Evolutionary conservation across 2,113 vertebrate species (phyloP), one percentile per base, ranked within the genome.

Genomic region (Pseudolaguvia tuberculata): DNA sequence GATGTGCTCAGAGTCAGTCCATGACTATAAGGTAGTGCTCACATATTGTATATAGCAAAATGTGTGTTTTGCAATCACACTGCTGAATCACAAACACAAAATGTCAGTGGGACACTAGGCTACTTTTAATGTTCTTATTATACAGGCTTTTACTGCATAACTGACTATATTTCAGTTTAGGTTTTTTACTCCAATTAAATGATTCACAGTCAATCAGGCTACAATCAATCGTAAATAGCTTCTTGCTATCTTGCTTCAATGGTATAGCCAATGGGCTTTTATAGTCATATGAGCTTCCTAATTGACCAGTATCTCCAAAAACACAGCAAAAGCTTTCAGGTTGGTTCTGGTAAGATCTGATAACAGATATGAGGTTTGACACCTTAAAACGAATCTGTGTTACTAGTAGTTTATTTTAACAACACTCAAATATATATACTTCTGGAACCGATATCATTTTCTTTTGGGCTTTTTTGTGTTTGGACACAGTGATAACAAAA

Each of bases 61-160:
- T 73, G 63, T 77, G 51, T 76, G 79, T 74, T 47, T 50, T 75
- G 70, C 45, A 29, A 63, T 70, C 42, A 57, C 3, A n/a, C 72
- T 77, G 51, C 15, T 31, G 62, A 2, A 55, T 80, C 71, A 29
- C 51, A 23, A 65, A 47, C n/a, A 47, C 35, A 55, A 35, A 62
- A 13, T 47, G 48, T 18, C n/a, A 27, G 52, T 5, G 4, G 35
- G 29, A 20, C 14, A 51, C 5, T 17, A 2, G 18, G 29, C 31
- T 62, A 42, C 4, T 47, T 45, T 48, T 65, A 21, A 11, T 35
- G 45, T 23, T 47, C 75, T 55, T 35, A 7, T 71, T 25, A n/a
- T 56, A 42, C 27, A 48, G 63, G 21, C 25, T 66, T 42, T 15
- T 48, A 9, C 17, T 48, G n/a, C 21, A 27, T 48, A 23, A 65